Evolutionary conservation across 2,113 vertebrate species (phyloP).

Genomic region (Neolamprologus variostigma): DNA sequence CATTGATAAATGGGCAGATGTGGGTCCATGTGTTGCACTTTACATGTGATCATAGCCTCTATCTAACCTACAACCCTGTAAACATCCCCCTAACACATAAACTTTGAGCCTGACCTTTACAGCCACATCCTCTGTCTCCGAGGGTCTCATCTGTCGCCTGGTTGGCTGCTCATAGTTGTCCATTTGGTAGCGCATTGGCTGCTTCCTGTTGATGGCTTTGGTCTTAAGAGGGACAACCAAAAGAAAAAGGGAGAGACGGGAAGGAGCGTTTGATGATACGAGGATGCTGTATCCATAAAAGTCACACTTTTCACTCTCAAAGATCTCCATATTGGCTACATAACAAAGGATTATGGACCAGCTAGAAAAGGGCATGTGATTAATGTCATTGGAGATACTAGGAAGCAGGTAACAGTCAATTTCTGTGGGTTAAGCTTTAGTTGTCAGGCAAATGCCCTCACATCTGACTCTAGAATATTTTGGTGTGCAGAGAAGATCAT

Average conservation of each 20-base stretch:
- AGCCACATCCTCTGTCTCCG: constrained; percentile 82
- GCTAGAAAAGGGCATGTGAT: neutral
- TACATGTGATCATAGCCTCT: neutral
- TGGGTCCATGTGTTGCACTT: neutral
- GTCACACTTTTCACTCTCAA: neutral
- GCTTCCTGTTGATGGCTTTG: constrained; percentile 92
- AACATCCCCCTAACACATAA: neutral
- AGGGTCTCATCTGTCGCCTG: constrained; percentile 72
- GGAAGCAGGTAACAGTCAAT: neutral
- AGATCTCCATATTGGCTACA: neutral
- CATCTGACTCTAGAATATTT: neutral
- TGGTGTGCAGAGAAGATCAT: neutral
- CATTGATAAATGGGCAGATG: neutral
- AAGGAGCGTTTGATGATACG: neutral
- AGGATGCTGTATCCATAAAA: neutral
- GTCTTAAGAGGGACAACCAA: constrained; percentile 61
- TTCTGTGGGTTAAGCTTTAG: neutral
- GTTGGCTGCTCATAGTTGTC: constrained; percentile 84
- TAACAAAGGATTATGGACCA: neutral
- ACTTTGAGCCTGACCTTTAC: constrained; percentile 80
- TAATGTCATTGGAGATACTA: neutral
- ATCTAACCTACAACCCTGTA: neutral
- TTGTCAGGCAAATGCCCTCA: neutral
- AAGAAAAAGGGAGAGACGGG: neutral
- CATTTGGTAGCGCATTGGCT: constrained; percentile 85